Evolutionary conservation across 2,888 invertebrate genomes (phyloP).

Genomic region (Glomeris marginata): DNA sequence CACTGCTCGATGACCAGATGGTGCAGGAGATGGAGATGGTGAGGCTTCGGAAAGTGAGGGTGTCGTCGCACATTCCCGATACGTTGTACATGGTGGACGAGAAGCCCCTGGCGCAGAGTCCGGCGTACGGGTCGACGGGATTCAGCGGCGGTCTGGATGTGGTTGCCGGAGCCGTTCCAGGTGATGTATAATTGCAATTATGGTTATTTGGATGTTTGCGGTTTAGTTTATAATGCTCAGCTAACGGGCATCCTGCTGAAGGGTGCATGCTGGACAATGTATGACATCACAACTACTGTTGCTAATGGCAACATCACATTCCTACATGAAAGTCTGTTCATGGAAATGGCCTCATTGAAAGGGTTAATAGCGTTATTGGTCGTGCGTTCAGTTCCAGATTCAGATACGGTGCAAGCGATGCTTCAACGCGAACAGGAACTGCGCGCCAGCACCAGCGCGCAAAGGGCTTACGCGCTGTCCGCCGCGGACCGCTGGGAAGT

Average conservation of each 20-base stretch:
- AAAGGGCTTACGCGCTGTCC: conserved; percentile 57
- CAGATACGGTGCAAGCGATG: conserved; percentile 60
- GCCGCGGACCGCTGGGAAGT: conserved; percentile 62
- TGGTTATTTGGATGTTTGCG: not conserved
- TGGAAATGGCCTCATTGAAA: no score
- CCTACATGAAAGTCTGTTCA: no score
- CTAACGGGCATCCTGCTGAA: not conserved
- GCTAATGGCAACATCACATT: no score
- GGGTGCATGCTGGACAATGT: no score
- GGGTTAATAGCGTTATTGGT: not conserved
- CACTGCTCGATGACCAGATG: conserved; percentile 65
- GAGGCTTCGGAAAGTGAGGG: conserved; percentile 49
- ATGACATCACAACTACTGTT: no score
- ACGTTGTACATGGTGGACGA: conserved; percentile 76
- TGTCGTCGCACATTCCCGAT: conserved; percentile 55
- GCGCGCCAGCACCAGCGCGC: conserved; percentile 59
- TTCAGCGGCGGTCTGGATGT: conserved; percentile 40
- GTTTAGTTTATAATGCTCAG: not conserved
- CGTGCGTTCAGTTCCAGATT: conserved; percentile 48
- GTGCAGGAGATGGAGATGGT: conserved; percentile 59
- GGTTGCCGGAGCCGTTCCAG: conserved; percentile 37
- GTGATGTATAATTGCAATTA: conserved; percentile 8
- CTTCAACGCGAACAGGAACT: conserved; percentile 71
- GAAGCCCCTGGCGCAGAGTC: conserved; percentile 31
- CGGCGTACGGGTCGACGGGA: conserved; percentile 14